A percentile compares a stretch with the other conserved stretches of the same genome.
phyloP scores from a whole-genome alignment of 2,113 vertebrate genomes.

The Tragelaphus strepsiceros region DNA sequence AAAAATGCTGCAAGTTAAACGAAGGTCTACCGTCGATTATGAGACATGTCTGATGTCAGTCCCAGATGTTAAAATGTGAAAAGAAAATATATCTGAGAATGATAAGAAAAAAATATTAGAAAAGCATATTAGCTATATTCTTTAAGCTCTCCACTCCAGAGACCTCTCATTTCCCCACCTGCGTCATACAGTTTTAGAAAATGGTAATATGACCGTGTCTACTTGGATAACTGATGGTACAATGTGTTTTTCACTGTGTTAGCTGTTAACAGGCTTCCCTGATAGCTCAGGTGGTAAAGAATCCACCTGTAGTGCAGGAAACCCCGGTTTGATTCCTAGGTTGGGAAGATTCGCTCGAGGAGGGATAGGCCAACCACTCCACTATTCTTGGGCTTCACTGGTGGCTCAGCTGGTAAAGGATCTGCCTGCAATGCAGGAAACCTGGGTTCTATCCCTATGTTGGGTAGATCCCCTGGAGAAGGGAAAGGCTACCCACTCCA shows the following conservation, averaged over 20 bases:
- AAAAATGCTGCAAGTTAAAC: slow-evolving; percentile 38
- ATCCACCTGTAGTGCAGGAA: neutral
- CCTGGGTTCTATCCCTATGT: neutral
- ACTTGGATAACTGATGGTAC: neutral
- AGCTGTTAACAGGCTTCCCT: neutral
- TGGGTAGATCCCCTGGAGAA: neutral
- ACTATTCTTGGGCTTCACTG: neutral
- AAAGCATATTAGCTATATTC: neutral
- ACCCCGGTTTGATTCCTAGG: neutral
- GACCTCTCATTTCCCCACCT: neutral
- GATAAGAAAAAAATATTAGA: neutral
- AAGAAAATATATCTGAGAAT: slow-evolving; percentile 10
- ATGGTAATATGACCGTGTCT: neutral
- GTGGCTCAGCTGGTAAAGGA: neutral
- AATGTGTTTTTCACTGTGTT: neutral
- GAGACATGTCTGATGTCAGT: slow-evolving; percentile 24
- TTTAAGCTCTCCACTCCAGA: neutral
- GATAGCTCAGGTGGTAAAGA: neutral
- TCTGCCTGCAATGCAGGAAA: neutral
- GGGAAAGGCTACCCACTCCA: neutral
- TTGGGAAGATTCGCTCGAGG: neutral
- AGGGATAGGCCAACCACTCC: neutral
- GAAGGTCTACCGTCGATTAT: neutral
- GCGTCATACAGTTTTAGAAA: neutral
- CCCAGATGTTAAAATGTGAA: slow-evolving; percentile 13